These are phyloP conservation scores for Hestina assimilis DNA, from an alignment of 1,140 invertebrate species.

Conservation along the genomic window DNA sequence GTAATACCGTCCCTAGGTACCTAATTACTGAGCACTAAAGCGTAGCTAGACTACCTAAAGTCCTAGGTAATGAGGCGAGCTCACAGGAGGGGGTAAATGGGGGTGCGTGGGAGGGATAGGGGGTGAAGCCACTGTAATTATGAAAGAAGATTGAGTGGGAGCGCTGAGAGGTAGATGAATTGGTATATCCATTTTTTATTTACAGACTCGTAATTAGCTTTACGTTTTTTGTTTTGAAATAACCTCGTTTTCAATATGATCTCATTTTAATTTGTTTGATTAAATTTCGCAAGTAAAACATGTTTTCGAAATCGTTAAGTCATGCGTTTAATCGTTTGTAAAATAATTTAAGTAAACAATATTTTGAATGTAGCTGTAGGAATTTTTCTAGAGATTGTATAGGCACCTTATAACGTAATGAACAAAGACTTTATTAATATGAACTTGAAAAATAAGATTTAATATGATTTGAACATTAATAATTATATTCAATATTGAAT, in stretches of 20 bases:
- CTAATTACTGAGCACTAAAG: conserved; percentile 52
- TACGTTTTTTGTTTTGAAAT: conserved; percentile 8
- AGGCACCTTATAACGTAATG: too few relatives aligned
- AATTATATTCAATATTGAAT: too few relatives aligned
- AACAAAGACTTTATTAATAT: too few relatives aligned
- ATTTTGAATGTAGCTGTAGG: too few relatives aligned
- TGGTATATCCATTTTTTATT: conserved; percentile 17
- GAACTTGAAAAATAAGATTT: too few relatives aligned
- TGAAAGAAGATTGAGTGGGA: conserved; percentile 39
- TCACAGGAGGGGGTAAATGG: conserved; percentile 26
- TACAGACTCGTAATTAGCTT: conserved; percentile 5
- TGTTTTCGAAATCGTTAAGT: too few relatives aligned
- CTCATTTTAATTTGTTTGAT: conserved; percentile 1
- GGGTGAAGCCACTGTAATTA: conserved; percentile 35
- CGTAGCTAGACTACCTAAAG: conserved; percentile 47
- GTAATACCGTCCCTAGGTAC: conserved; percentile 32
- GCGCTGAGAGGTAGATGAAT: conserved; percentile 29
- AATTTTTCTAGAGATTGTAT: too few relatives aligned
- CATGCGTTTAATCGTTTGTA: too few relatives aligned
- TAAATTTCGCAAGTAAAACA: too few relatives aligned
- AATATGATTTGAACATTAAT: too few relatives aligned
- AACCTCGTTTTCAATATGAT: background rate
- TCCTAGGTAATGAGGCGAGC: conserved; percentile 53
- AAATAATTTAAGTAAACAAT: too few relatives aligned
- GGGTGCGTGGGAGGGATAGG: conserved; percentile 14